phyloP scores from a whole-genome alignment of 1,140 invertebrate species.

The Panulirus ornatus region DNA sequence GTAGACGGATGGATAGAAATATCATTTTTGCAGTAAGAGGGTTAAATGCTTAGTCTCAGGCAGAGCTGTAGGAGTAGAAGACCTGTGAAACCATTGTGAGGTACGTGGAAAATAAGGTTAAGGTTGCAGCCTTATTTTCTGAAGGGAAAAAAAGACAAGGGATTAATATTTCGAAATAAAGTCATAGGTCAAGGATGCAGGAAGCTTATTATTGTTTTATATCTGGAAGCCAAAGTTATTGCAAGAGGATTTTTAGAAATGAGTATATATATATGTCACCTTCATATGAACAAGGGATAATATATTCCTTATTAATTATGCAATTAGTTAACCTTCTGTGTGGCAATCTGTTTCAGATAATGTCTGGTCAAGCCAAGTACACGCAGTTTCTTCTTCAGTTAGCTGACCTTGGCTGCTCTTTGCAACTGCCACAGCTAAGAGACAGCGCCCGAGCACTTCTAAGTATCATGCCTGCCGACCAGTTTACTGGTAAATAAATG shows the following conservation, averaged over 20 bases:
- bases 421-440: constrained; percentile 88
- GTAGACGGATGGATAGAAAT: too few relatives aligned
- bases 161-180: too few relatives aligned
- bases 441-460: constrained; percentile 92
- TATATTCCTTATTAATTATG: constrained; percentile 13
- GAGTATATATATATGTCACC: neutral
- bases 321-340: neutral
- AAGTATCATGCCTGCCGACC: constrained; percentile 93
- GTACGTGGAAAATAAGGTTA: too few relatives aligned
- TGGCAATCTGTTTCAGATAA: constrained; percentile 80
- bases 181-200: too few relatives aligned
- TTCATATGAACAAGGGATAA: neutral
- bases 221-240: neutral
- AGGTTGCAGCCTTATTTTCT: too few relatives aligned
- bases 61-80: too few relatives aligned
- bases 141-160: too few relatives aligned
- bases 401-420: constrained; percentile 90
- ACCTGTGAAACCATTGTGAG: too few relatives aligned
- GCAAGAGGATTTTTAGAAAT: neutral
- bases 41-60: too few relatives aligned
- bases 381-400: constrained; percentile 94
- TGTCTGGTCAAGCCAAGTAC: constrained; percentile 89
- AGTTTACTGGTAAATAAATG: constrained; percentile 80
- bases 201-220: too few relatives aligned
- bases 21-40: too few relatives aligned